Conservation (phyloP, 2,113 vertebrate genomes). For the Clinocottus analis region DNA sequence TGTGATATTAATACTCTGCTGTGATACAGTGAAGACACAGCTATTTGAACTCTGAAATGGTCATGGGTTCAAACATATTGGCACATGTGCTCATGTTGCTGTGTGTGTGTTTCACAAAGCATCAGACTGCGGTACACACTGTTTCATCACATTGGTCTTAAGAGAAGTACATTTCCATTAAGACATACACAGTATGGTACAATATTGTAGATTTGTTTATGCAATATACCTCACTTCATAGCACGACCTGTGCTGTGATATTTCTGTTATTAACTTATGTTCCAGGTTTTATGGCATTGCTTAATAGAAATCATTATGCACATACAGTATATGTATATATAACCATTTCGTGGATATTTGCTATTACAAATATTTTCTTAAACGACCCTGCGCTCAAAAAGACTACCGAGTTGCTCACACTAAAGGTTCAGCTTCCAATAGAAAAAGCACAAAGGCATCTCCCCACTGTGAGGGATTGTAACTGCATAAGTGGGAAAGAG, state of each 20-base stretch:
- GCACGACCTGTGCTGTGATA: rapidly evolving
- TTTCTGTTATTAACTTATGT: not conserved
- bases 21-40: no score
- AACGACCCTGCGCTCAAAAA: not conserved
- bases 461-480: conserved; percentile 37
- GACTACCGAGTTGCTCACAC: not conserved
- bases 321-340: no score
- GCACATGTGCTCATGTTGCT: no score
- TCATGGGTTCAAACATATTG: no score
- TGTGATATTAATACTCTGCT: not conserved
- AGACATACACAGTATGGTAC: not conserved
- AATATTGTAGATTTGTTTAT: not conserved
- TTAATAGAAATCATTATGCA: not conserved
- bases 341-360: not conserved
- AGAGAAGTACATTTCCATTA: no score
- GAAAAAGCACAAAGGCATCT: conserved; percentile 9
- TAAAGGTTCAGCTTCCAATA: conserved; percentile 18
- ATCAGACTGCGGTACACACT: no score
- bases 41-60: no score
- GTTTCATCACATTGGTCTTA: no score
- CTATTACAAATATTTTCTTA: not conserved
- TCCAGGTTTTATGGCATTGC: not conserved
- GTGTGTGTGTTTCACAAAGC: no score
- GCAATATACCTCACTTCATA: not conserved
- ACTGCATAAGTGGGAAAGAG: conserved; percentile 38